Evolutionary conservation across 1,140 invertebrate species (phyloP).

Genomic region (Tetramorium parvispinum): DNA sequence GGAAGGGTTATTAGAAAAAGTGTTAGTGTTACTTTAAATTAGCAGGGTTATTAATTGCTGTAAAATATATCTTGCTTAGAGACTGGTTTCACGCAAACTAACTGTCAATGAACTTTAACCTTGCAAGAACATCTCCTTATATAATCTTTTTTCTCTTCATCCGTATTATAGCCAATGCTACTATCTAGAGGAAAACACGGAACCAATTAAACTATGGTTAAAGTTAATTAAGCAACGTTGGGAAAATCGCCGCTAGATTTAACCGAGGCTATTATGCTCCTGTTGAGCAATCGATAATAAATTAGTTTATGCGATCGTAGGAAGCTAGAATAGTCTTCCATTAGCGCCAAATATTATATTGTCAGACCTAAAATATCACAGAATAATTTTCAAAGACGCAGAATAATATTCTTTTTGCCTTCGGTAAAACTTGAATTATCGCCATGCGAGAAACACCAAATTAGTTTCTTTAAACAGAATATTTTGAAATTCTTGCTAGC

Average conservation of each 20-base stretch:
- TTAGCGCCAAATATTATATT: background rate
- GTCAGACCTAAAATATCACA: background rate
- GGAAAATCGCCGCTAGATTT: slow-evolving; percentile 13
- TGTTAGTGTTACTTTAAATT: background rate
- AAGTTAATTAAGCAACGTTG: slow-evolving; percentile 41
- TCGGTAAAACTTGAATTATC: background rate
- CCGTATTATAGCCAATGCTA: background rate
- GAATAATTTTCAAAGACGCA: background rate
- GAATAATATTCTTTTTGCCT: background rate
- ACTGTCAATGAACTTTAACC: slow-evolving; percentile 30
- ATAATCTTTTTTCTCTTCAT: slow-evolving; percentile 19
- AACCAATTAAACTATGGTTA: slow-evolving; percentile 43
- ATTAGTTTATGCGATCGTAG: slow-evolving; percentile 17
- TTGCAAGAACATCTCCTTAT: slow-evolving; percentile 8
- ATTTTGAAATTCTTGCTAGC: background rate
- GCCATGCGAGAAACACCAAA: background rate
- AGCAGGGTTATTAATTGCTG: background rate
- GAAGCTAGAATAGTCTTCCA: background rate
- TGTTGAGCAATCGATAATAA: slow-evolving; percentile 30
- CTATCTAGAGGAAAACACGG: slow-evolving; percentile 13
- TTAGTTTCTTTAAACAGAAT: background rate
- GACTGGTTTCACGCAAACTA: background rate
- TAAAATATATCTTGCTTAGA: slow-evolving; percentile 1
- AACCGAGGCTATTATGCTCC: background rate
- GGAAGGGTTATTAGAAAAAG: background rate